Evolutionary conservation across 1,140 invertebrate species (phyloP).

Genomic region (Scaptomyza graminum): DNA sequence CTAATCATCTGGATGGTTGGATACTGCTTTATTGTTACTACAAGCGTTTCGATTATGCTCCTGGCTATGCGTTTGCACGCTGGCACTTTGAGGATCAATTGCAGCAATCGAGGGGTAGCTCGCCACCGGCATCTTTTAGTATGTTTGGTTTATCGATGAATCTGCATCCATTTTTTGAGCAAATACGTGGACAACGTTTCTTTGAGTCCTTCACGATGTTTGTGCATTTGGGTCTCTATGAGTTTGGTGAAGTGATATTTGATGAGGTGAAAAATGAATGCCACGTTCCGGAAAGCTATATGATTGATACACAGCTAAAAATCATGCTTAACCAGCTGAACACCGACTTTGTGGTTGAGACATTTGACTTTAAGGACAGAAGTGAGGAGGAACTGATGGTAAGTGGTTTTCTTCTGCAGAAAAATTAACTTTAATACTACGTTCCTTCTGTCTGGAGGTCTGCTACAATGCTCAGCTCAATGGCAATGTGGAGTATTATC

Average conservation of each 20-base stretch:
- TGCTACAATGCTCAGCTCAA: conserved; percentile 57
- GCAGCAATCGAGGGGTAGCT: neutral
- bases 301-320: conserved; percentile 49
- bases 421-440: neutral
- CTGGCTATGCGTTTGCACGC: conserved; percentile 52
- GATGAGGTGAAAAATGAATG: conserved; percentile 31
- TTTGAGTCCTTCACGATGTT: conserved; percentile 50
- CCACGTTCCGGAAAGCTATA: conserved; percentile 49
- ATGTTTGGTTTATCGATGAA: conserved; percentile 17
- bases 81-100: conserved; percentile 45
- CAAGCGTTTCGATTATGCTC: conserved; percentile 52
- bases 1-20: conserved; percentile 49
- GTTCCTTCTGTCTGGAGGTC: neutral
- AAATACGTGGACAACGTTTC: conserved; percentile 12
- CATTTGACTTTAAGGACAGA: conserved; percentile 6
- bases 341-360: conserved; percentile 8
- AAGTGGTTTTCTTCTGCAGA: neutral
- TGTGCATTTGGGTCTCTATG: conserved; percentile 57
- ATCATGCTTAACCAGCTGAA: conserved; percentile 45
- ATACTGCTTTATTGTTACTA: conserved; percentile 66
- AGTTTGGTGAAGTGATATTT: conserved; percentile 65
- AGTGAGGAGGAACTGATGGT: conserved; percentile 22
- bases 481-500: conserved; percentile 65
- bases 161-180: conserved; percentile 5
- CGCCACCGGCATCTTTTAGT: conserved; percentile 15